Evolutionary conservation across 2,113 vertebrate genomes (phyloP), one percentile per base, ranked within the genome.

Genomic region (Bungarus multicinctus): DNA sequence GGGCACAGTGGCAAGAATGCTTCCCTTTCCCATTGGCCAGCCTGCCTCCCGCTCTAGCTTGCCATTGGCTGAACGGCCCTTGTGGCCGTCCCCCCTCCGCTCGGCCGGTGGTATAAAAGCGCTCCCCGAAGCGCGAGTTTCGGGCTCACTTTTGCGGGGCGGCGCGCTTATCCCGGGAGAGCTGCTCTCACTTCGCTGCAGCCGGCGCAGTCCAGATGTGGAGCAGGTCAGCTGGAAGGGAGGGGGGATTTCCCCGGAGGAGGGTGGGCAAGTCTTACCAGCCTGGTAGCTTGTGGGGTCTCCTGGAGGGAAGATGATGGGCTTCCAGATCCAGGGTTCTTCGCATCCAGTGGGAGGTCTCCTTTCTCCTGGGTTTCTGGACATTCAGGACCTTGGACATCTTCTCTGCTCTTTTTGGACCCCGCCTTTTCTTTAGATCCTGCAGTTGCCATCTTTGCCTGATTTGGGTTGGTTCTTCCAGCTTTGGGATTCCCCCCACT

Each of bases 1-100:
- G 95, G 90, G 27, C 10, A 39, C 53, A 34, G 92, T 98, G 98
- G 95, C 90, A 52, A 98, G 98, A 98, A 98, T 8, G 27, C 86
- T 43, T 58, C 34, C 86, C 43, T 25, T 50, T 87, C 45, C 92
- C 25, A 85, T 94, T 95, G 97, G 96, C 69, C 1, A 91, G 69
- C 0, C 1, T 8, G 20, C 8, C 9, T 12, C 45, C 89, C 39
- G 1, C 9, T 27, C 47, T 12, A 2, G 9, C 57, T 11, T 4
- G 0, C 39, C 69, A 96, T 97, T 97, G 96, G 96, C 14, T n/a
- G 2, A 0, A 0, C 10, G 30, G 10, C 34, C 34, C 1, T 3
- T 4, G 23, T 9, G 34, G 34, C 74, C 34, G 74, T 22, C 18
- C 34, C 7, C 8, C 34, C 34, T 81, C 74, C 74, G 18, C 74